Evolutionary conservation across 53 echinoderm and acorn worm species (phyloP).

Genomic region (Holothuria scabra): DNA sequence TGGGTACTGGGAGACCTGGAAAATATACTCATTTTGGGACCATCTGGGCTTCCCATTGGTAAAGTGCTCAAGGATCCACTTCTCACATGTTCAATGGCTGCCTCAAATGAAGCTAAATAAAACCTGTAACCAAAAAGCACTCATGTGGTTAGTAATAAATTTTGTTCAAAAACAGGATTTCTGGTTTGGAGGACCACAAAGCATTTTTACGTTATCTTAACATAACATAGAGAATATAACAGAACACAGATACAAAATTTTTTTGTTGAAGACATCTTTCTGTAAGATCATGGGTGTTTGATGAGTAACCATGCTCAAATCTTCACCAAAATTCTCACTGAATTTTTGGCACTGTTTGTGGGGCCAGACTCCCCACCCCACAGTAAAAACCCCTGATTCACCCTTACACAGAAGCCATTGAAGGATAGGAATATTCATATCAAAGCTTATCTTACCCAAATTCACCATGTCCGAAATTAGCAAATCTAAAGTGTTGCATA

Average conservation of each 20-base stretch:
- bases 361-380: too few species aligned
- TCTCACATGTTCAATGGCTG: slow-evolving; percentile 93
- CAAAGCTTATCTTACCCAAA: slow-evolving; percentile 73
- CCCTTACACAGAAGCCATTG: background rate
- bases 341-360: too few species aligned
- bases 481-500: slow-evolving; percentile 97
- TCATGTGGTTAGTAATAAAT: too few species aligned
- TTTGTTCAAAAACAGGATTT: too few species aligned
- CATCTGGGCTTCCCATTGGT: slow-evolving; percentile 65
- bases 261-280: too few species aligned
- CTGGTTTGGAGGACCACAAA: too few species aligned
- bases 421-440: background rate
- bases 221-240: too few species aligned
- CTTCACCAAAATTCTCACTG: too few species aligned
- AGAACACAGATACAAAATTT: background rate
- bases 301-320: too few species aligned
- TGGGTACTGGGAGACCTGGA: slow-evolving; percentile 45
- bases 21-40: slow-evolving; percentile 64
- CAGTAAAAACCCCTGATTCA: background rate
- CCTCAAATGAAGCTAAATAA: slow-evolving; percentile 94
- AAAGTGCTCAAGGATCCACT: slow-evolving; percentile 73
- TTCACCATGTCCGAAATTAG: slow-evolving; percentile 91
- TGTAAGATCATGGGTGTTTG: too few species aligned
- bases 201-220: too few species aligned
- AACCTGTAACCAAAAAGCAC: slow-evolving; percentile 59